These are phyloP conservation scores for Dugesia japonica DNA, from an alignment of 2,888 invertebrate species.

Conservation along the genomic window DNA sequence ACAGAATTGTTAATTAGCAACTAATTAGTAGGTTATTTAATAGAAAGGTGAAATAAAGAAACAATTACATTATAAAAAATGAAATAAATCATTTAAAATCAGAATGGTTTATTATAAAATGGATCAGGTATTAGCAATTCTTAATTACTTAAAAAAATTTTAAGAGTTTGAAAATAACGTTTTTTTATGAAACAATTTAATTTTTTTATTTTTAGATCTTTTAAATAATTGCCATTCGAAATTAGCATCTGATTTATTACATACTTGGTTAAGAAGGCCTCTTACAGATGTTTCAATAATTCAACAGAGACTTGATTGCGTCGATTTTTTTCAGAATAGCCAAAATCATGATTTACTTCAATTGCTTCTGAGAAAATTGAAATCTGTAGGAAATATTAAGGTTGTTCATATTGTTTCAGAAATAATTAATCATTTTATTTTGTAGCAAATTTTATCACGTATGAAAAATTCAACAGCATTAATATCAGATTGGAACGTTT, in stretches of 20 bases:
- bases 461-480: background rate
- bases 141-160: no score
- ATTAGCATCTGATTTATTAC: background rate
- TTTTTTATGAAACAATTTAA: no score
- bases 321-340: background rate
- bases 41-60: no score
- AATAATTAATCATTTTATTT: no score
- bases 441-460: background rate
- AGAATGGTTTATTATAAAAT: no score
- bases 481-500: background rate
- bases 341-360: constrained; percentile 7
- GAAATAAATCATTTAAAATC: no score
- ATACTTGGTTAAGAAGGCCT: background rate
- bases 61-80: no score
- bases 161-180: no score
- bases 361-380: background rate
- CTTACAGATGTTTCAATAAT: background rate
- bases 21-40: no score
- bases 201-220: constrained; percentile 1
- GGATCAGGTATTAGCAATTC: no score
- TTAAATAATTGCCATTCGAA: background rate
- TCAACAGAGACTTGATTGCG: constrained; percentile 1
- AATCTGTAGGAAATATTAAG: background rate
- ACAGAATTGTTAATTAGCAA: no score
- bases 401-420: no score